Evolutionary conservation across 2,113 vertebrate genomes (phyloP).

Genomic region (Sphyrna mokarran): DNA sequence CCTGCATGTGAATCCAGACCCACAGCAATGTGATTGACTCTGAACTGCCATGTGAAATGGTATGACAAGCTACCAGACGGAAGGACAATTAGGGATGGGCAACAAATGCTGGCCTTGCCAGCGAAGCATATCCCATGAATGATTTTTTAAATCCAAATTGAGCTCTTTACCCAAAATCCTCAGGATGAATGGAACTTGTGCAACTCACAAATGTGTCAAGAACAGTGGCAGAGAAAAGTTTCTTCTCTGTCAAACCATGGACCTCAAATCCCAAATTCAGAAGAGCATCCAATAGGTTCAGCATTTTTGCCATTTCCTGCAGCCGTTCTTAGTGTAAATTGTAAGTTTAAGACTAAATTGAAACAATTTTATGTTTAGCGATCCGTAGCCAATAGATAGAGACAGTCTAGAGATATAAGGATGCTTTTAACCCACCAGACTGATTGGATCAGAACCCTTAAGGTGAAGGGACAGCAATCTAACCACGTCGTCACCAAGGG

Average conservation of each 20-base stretch:
- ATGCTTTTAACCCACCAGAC: background rate
- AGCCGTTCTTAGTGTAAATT: background rate
- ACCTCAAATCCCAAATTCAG: background rate
- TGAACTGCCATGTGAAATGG: no score
- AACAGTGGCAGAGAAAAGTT: background rate
- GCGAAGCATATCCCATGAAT: no score
- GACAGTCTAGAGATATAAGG: background rate
- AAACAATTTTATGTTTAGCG: background rate
- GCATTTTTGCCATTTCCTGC: background rate
- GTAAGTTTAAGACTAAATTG: background rate
- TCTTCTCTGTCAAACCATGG: background rate
- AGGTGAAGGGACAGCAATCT: background rate
- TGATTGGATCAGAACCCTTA: no score
- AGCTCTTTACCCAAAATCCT: background rate
- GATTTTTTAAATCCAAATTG: background rate
- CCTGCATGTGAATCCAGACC: no score
- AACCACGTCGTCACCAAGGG: background rate
- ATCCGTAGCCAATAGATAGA: background rate
- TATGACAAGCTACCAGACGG: no score
- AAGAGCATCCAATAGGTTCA: background rate
- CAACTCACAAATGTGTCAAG: background rate
- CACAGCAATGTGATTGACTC: no score
- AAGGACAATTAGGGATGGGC: no score
- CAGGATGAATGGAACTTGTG: background rate
- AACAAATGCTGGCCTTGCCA: no score